phyloP scores from a whole-genome alignment of 2,888 invertebrate species.

The Diaprepes abbreviatus region DNA sequence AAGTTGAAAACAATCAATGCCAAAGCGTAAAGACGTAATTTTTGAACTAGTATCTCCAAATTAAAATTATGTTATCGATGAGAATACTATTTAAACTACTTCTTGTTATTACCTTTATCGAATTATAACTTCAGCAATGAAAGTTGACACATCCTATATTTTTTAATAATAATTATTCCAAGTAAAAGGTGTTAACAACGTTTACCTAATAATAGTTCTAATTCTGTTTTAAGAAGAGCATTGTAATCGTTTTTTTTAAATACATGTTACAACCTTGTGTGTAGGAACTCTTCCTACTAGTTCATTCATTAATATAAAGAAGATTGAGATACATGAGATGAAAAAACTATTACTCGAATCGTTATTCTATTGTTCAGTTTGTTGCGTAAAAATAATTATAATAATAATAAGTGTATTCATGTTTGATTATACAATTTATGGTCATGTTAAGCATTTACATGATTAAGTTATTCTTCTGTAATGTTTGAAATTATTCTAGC shows the following conservation, averaged over 20 bases:
- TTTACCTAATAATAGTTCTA: background rate
- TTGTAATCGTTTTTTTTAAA: background rate
- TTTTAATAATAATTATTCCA: background rate
- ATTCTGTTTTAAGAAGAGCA: background rate
- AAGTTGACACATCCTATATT: background rate
- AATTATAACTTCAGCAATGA: no score
- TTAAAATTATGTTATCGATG: no score
- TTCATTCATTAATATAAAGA: background rate
- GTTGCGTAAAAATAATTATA: background rate
- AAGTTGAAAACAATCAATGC: no score
- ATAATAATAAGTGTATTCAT: background rate
- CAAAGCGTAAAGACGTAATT: no score
- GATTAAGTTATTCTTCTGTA: background rate
- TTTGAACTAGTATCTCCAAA: no score
- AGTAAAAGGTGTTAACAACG: slow-evolving; percentile 3
- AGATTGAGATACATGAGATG: background rate
- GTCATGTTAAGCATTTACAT: background rate
- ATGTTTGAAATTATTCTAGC: background rate
- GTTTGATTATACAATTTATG: background rate
- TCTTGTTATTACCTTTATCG: no score
- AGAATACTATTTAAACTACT: no score
- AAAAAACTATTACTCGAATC: no score
- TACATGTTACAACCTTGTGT: background rate
- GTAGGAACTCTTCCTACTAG: background rate
- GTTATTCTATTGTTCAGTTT: background rate